Percentiles rank a stretch among this genome's conserved stretches.
These are phyloP conservation scores for Eretmocerus hayati DNA, from an alignment of 2,888 invertebrate species.

Conservation along the genomic window DNA sequence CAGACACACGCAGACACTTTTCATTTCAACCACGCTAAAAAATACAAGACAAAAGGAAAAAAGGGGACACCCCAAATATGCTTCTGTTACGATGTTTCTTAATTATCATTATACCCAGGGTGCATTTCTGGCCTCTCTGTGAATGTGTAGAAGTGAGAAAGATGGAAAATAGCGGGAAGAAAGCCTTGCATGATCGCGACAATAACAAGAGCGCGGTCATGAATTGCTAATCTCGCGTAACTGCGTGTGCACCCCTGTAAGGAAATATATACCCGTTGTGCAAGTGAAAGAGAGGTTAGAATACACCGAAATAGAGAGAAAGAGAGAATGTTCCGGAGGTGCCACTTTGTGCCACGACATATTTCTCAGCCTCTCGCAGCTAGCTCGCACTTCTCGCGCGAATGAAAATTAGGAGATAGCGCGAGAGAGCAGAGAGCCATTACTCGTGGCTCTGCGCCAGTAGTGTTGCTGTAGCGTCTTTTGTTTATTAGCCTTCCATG, in stretches of 20 bases:
- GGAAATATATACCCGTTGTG: too few species aligned
- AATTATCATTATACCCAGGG: conserved; percentile 46
- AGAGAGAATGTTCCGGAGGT: conserved; percentile 13
- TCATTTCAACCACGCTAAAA: too few species aligned
- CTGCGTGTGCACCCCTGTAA: conserved; percentile 22
- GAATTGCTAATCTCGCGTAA: conserved; percentile 45
- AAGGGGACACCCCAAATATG: conserved; percentile 33
- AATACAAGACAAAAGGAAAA: conserved; percentile 3
- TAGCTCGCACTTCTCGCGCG: not conserved
- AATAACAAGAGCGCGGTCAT: conserved; percentile 41
- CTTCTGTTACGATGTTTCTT: conserved; percentile 44
- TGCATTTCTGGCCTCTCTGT: conserved; percentile 37
- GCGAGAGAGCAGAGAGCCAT: not conserved
- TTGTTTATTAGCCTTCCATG: not conserved
- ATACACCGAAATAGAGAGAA: not conserved
- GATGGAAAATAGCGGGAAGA: conserved; percentile 16
- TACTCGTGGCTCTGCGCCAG: not conserved
- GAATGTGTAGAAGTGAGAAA: conserved; percentile 33
- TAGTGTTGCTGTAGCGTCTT: not conserved
- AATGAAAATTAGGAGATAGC: conserved; percentile 12
- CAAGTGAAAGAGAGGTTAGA: too few species aligned
- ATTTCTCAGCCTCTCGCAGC: conserved; percentile 11
- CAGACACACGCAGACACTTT: too few species aligned
- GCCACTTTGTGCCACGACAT: conserved; percentile 14
- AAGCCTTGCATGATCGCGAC: conserved; percentile 29